Evolutionary conservation across 2,113 vertebrate genomes (phyloP), one percentile per base, ranked within the genome.

Genomic region (Serinus canaria): DNA sequence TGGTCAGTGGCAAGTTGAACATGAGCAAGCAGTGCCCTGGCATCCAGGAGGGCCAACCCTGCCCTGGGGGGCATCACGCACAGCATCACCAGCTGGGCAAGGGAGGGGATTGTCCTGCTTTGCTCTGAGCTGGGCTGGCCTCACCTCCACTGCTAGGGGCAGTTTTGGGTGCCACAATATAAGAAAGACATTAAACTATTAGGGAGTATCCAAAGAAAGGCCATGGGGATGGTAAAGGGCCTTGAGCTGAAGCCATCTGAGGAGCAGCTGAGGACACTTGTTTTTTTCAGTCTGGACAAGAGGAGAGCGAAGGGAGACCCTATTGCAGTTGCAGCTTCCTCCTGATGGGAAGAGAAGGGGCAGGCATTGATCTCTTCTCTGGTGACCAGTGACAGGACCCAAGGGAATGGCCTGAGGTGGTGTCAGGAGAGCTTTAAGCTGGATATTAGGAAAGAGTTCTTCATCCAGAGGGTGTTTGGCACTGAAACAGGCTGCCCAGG

Each of bases 1-100:
- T 24, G 2, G 2, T 52, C 0, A 0, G 1, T 14, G 6, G 1
- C 17, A 19, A n/a, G 22, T 8, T 44, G 12, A 23, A 33, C 0
- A 0, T 11, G 35, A 73, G 21, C 0, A 43, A 73, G 50, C 59
- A 88, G 58, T 43, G 49, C 11, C 56, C 56, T 41, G 66, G 58
- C 35, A 64, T 35, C 35, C 76, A 73, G 43, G 76, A 80, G 35
- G 17, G 43, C 4, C 67, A 73, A 1, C 0, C 2, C 1, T 72
- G 43, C 15, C 50, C 59, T 44, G 37, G 31, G 25, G 10, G 0
- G 6, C 21, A 66, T 64, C 35, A 73, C 67, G 25, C 30, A 56
- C 58, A 64, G 50, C 58, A 64, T 66, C 1, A 0, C 27, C 85
- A 72, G 35, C 11, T 0, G 0, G 35, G 25, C 9, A 25, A 56